Evolutionary conservation across 2,797 vertebrate species (phyloP), one percentile per base, ranked within the genome.

Genomic region (Tangara arthus): DNA sequence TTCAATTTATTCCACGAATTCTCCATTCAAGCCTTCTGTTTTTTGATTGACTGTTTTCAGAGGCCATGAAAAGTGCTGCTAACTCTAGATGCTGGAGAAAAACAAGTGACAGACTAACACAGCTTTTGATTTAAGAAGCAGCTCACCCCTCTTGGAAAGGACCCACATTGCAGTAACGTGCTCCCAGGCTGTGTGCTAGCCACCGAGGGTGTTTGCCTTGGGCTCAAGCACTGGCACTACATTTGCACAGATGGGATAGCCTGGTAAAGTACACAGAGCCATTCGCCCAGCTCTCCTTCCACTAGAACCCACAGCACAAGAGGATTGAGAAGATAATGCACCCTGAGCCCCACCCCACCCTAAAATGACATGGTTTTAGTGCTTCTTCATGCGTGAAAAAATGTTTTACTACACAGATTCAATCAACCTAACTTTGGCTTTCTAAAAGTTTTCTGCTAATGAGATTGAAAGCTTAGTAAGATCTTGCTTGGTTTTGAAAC

Each of bases 81-180:
- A 69, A 27, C 30, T 60, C 37, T 37, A 84, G 59, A 37, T 72
- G 32, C 44, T 75, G 39, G 6, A 50, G 46, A 30, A 93, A 89
- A 89, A 70, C 18, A 76, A 68, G 23, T 27, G 22, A 70, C 12
- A 71, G 22, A 46, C 24, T 61, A 61, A 32, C 7, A 27, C 6
- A 35, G 37, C 42, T 81, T 75, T 75, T 50, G 1, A 35, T 75
- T 80, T 71, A 47, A 50, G 53, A 86, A 57, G 63, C 57, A 57
- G 11, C 22, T 90, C 6, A 2, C 17, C 13, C 30, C 21, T 64
- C 64, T n/a, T 41, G 32, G 57, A 6, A 68, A 85, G 64, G 41
- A 20, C 15, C 42, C 0, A 4, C 1, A 3, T 41, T 50, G 27
- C 28, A 60, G 30, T 7, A 12, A 16, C 0, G 1, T 15, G 8